phyloP scores from a whole-genome alignment of 2,797 vertebrate genomes.

The Hippoglossus hippoglossus region DNA sequence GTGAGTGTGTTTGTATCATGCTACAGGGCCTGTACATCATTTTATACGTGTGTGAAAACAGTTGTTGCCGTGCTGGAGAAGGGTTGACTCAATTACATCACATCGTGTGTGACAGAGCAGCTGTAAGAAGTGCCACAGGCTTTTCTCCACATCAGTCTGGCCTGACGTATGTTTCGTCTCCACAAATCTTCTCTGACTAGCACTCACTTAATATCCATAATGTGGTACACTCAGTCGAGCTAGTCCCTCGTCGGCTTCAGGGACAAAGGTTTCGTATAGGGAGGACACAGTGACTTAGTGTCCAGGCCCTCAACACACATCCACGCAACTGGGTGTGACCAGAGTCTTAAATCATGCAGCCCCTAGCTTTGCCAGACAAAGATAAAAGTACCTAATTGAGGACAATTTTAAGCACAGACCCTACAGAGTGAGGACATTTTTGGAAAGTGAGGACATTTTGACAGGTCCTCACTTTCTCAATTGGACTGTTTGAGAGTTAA shows the following conservation, averaged over 20 bases:
- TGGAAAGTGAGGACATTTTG: too few relatives aligned
- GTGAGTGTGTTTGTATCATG: slow-evolving; percentile 9
- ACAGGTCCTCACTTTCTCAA: too few relatives aligned
- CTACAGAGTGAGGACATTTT: too few relatives aligned
- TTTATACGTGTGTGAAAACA: neutral
- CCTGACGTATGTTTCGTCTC: too few relatives aligned
- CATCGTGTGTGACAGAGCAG: neutral
- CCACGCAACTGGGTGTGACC: slow-evolving; percentile 13
- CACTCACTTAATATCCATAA: neutral
- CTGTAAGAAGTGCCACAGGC: neutral
- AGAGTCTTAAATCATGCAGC: slow-evolving; percentile 60
- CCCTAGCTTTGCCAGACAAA: slow-evolving; percentile 31
- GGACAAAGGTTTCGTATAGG: neutral
- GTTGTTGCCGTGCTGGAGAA: neutral
- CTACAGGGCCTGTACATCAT: slow-evolving; percentile 17
- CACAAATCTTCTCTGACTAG: neutral
- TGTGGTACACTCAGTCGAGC: too few relatives aligned
- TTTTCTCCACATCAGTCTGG: too few relatives aligned
- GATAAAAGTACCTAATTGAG: neutral
- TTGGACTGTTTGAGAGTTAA: too few relatives aligned
- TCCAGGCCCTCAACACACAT: neutral
- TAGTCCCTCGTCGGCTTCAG: too few relatives aligned
- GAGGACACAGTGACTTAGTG: neutral
- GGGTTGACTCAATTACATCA: neutral
- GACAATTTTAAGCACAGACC: too few relatives aligned